Base-by-base conservation (phyloP, 2,888 invertebrate species). In the Folsomia candida region DNA sequence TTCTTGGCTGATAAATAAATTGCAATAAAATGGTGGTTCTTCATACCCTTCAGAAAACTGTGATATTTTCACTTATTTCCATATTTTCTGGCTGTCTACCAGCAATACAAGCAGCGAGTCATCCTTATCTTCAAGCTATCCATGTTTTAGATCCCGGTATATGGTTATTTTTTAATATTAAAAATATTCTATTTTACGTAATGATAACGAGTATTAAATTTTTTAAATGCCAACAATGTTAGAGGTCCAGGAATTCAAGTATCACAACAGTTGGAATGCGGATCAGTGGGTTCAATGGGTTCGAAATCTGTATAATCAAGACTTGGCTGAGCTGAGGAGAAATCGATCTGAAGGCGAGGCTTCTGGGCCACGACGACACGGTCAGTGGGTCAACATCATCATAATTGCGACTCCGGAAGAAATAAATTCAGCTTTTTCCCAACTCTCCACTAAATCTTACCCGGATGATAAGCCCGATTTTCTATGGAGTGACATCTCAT, bases 91-190 rank as follows among this genome's bases (percentile, higher is more conserved):
- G n/a, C n/a, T n/a, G n/a, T n/a, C n/a, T n/a, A n/a, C n/a, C n/a
- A n/a, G n/a, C n/a, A n/a, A n/a, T n/a, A n/a, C n/a, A n/a, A n/a
- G n/a, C n/a, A 6, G 60, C 60, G 24, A 24, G 4, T 25, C 27
- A 24, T 24, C 27, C 60, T 4, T 26, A 60, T 51, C 62, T 75
- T 65, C 76, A 73, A 58, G 71, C 58, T 9, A 71, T 76, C n/a
- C 76, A 76, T 37, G 60, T 73, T 58, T 61, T 76, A 6, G 76
- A 76, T 66, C 76, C 76, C n/a, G 58, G 76, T 76, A n/a, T n/a
- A n/a, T n/a, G n/a, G n/a, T n/a, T n/a, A n/a, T n/a, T n/a, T n/a
- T n/a, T n/a, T n/a, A n/a, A n/a, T n/a, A n/a, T n/a, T n/a, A n/a
- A 37, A 14, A 9, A 37, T 37, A 37, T 37, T 37, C 54, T 6